phyloP scores from a whole-genome alignment of 2,797 vertebrate species.

The Acipenser ruthenus region DNA sequence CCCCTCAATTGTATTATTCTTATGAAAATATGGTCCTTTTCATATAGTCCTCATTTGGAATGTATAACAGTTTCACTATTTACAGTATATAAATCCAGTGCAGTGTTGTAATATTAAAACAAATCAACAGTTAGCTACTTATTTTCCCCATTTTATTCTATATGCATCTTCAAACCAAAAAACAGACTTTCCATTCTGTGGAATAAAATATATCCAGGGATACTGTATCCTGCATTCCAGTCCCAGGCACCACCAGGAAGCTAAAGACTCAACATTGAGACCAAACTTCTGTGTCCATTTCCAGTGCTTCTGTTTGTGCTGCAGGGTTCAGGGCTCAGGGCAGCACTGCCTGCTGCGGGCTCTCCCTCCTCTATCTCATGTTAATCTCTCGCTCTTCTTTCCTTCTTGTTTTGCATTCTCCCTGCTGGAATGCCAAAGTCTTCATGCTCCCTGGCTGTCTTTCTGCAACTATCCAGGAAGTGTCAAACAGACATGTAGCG shows the following conservation, averaged over 20 bases:
- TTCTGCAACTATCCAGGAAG: slow-evolving; percentile 43
- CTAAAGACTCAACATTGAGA: slow-evolving; percentile 14
- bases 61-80: background rate
- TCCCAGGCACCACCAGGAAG: slow-evolving; percentile 20
- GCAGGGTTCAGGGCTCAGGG: slow-evolving; percentile 7
- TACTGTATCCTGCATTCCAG: slow-evolving; percentile 21
- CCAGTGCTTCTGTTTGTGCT: slow-evolving; percentile 17
- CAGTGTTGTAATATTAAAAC: too few species aligned
- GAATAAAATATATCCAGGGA: too few species aligned
- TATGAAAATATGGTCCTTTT: background rate
- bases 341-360: background rate
- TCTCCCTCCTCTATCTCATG: slow-evolving; percentile 4
- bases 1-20: too few species aligned
- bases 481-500: slow-evolving; percentile 27
- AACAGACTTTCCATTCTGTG: too few species aligned
- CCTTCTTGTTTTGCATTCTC: slow-evolving; percentile 22
- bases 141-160: too few species aligned
- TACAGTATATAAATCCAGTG: too few species aligned
- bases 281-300: slow-evolving; percentile 24
- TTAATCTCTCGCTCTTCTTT: slow-evolving; percentile 19
- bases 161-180: too few species aligned
- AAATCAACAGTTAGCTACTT: too few species aligned
- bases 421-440: slow-evolving; percentile 24
- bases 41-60: background rate
- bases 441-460: slow-evolving; percentile 18